Evolutionary conservation across 2,797 vertebrate genomes (phyloP).

Genomic region (Cercopithecus hamlyni): DNA sequence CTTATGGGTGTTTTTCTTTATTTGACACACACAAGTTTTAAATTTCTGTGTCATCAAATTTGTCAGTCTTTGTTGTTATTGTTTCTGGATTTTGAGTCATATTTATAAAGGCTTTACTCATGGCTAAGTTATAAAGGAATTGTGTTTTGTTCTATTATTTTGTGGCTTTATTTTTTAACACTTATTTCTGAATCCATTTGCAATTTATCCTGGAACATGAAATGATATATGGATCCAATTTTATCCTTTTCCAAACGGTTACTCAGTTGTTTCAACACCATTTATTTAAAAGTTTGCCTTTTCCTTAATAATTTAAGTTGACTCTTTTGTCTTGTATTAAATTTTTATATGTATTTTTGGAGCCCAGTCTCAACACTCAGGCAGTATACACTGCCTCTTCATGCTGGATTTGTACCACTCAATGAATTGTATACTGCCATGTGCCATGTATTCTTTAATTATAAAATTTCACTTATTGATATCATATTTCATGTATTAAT

Average conservation of each 20-base stretch:
- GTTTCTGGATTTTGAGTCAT: neutral
- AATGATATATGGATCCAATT: neutral
- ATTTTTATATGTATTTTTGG: neutral
- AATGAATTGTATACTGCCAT: neutral
- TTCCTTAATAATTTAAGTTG: neutral
- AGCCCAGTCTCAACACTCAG: neutral
- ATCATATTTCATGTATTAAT: neutral
- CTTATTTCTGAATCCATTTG: neutral
- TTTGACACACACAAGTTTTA: neutral
- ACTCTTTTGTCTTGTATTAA: neutral
- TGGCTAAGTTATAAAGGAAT: neutral
- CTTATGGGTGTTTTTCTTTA: neutral
- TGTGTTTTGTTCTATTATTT: neutral
- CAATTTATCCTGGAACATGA: neutral
- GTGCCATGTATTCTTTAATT: neutral
- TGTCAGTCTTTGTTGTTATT: neutral
- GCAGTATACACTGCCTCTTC: neutral
- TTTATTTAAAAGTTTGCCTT: neutral
- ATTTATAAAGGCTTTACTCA: neutral
- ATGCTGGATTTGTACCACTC: neutral
- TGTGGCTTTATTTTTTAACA: neutral
- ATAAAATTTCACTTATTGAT: neutral
- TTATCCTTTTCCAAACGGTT: conserved; percentile 11
- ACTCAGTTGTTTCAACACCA: neutral
- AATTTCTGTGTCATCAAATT: neutral